These are phyloP conservation scores for Oenanthe oenanthe DNA, from an alignment of 2,113 vertebrate genomes.

Conservation along the genomic window DNA sequence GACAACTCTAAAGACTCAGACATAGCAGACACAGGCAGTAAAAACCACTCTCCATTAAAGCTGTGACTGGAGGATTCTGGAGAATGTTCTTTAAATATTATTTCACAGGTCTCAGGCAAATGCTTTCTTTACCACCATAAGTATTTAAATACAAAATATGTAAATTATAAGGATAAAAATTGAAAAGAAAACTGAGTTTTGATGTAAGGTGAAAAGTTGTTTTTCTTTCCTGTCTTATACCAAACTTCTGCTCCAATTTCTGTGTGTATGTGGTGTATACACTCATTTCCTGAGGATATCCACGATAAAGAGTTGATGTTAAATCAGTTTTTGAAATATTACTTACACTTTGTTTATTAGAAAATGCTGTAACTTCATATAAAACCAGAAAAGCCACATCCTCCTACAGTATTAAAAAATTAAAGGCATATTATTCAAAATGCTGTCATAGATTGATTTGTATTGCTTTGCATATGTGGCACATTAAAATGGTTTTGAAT, in stretches of 20 bases:
- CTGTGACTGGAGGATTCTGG: background rate
- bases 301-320: background rate
- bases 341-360: background rate
- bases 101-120: fast-evolving
- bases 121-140: background rate
- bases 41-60: background rate
- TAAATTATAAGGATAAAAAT: background rate
- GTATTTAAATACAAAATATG: background rate
- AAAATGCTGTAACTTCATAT: background rate
- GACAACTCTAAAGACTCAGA: background rate
- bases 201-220: background rate
- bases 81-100: background rate
- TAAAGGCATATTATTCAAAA: background rate
- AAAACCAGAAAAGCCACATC: background rate
- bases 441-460: background rate
- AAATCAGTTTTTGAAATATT: background rate
- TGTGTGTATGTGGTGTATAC: background rate
- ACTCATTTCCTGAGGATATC: background rate
- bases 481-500: background rate
- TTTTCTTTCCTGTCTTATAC: background rate
- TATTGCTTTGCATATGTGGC: background rate
- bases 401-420: background rate
- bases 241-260: background rate
- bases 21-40: background rate
- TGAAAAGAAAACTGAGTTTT: background rate